Conservation (phyloP, 2,797 vertebrate species). For the Anabas testudineus region DNA sequence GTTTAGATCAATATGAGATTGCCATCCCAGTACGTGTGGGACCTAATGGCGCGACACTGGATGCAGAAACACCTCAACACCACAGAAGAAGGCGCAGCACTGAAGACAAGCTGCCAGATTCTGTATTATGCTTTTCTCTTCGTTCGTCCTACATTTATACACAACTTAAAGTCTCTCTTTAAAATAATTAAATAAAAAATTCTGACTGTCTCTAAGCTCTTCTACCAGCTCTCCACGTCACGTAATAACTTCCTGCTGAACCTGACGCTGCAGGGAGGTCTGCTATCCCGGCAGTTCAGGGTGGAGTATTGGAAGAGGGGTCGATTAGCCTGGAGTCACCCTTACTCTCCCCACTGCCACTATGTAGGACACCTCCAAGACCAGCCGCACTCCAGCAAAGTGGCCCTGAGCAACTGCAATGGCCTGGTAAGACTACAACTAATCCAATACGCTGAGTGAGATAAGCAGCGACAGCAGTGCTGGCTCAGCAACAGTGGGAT, state of each 20-base stretch:
- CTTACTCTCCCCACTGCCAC: constrained; percentile 92
- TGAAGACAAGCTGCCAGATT: constrained; percentile 81
- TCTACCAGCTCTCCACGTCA: constrained; percentile 93
- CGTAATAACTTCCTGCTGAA: constrained; percentile 95
- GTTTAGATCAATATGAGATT: constrained; percentile 95
- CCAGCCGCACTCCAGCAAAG: constrained; percentile 90
- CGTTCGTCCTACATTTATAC: neutral
- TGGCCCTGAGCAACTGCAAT: constrained; percentile 98
- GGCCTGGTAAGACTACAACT: constrained; percentile 91
- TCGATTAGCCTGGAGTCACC: constrained; percentile 93
- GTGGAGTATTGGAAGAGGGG: constrained; percentile 98
- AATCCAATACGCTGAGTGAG: constrained; percentile 24
- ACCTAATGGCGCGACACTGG: constrained; percentile 88
- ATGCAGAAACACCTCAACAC: constrained; percentile 73
- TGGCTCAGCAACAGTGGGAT: constrained; percentile 10
- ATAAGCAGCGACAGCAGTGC: constrained; percentile 32
- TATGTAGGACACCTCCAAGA: constrained; percentile 95
- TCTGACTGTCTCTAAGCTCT: constrained; percentile 80
- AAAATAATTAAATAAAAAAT: neutral
- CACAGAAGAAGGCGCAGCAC: constrained; percentile 83
- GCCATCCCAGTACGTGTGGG: constrained; percentile 93
- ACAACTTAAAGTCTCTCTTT: neutral
- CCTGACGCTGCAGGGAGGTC: constrained; percentile 91
- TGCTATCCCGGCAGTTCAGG: constrained; percentile 92
- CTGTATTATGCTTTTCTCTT: constrained; percentile 56